A percentile compares a stretch with the other conserved stretches of the same genome.
phyloP scores from a whole-genome alignment of 2,113 vertebrate genomes.

The Ptychochromis oligacanthus region DNA sequence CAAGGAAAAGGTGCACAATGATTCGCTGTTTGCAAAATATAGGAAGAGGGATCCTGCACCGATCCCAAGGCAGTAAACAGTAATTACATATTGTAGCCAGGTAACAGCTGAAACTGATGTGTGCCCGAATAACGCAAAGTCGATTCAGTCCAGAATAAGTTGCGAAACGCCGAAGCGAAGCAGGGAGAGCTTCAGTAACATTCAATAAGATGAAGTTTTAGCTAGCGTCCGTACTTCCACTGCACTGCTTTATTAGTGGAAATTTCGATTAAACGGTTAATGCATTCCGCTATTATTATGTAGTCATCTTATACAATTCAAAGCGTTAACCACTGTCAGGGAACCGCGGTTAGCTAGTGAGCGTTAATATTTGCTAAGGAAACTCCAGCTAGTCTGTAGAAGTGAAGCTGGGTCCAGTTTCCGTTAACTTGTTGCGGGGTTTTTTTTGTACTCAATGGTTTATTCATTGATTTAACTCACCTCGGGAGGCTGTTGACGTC shows the following conservation, averaged over 20 bases:
- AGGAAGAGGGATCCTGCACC: not conserved
- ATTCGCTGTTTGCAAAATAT: not conserved
- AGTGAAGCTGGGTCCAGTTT: not conserved
- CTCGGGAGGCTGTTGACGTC: conserved; percentile 17
- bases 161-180: not conserved
- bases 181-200: not conserved
- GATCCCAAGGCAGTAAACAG: not conserved
- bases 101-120: not conserved
- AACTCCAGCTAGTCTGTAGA: not conserved
- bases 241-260: not conserved
- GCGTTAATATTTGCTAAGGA: not conserved
- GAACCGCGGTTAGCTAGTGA: not conserved
- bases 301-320: not conserved
- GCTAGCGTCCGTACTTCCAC: not conserved
- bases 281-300: not conserved
- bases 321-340: not conserved
- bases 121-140: not conserved
- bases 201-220: not conserved
- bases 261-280: not conserved
- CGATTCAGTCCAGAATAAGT: not conserved
- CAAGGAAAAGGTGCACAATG: not conserved
- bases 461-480: conserved; percentile 41
- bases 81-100: not conserved
- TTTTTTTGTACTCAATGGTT: not conserved
- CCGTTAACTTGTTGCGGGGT: not conserved